Percentiles rank a stretch among this genome's conserved stretches.
These are phyloP conservation scores for Neotragus pygmaeus DNA, from an alignment of 2,113 vertebrate genomes.

Conservation along the genomic window DNA sequence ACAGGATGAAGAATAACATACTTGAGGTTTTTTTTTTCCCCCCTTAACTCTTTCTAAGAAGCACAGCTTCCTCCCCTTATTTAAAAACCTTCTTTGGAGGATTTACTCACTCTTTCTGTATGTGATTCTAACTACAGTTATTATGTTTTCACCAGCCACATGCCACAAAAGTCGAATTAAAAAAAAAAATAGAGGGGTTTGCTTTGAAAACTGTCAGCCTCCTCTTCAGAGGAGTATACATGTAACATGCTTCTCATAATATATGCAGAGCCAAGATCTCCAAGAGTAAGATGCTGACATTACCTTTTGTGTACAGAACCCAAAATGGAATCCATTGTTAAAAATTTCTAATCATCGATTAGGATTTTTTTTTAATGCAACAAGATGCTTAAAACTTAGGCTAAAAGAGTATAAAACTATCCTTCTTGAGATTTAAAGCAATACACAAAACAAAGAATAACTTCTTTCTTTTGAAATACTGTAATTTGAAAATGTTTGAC, in stretches of 20 bases:
- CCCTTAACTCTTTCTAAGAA: not conserved
- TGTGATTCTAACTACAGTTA: not conserved
- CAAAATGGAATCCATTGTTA: not conserved
- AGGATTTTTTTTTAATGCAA: constrained; percentile 19
- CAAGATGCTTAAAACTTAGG: constrained; percentile 44
- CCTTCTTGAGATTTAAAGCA: constrained; percentile 45
- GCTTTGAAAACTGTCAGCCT: constrained; percentile 28
- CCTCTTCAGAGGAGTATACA: not conserved
- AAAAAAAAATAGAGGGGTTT: not conserved
- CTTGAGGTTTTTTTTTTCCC: not conserved
- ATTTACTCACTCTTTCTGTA: not conserved
- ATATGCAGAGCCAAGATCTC: not conserved
- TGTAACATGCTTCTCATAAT: not conserved
- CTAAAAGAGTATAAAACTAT: constrained; percentile 21
- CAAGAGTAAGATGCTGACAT: not conserved
- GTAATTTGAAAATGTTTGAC: not conserved
- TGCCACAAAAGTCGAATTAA: not conserved
- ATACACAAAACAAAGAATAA: constrained; percentile 28
- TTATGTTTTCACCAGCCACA: constrained; percentile 42
- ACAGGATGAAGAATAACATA: not conserved
- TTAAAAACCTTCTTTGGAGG: not conserved
- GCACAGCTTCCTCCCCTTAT: not conserved
- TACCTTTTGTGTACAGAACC: constrained; percentile 15
- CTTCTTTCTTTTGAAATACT: constrained; percentile 43
- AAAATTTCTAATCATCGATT: constrained; percentile 2